Evolutionary conservation across 2,797 vertebrate genomes (phyloP), one percentile per base, ranked within the genome.

Genomic region (Alfaro cultratus): DNA sequence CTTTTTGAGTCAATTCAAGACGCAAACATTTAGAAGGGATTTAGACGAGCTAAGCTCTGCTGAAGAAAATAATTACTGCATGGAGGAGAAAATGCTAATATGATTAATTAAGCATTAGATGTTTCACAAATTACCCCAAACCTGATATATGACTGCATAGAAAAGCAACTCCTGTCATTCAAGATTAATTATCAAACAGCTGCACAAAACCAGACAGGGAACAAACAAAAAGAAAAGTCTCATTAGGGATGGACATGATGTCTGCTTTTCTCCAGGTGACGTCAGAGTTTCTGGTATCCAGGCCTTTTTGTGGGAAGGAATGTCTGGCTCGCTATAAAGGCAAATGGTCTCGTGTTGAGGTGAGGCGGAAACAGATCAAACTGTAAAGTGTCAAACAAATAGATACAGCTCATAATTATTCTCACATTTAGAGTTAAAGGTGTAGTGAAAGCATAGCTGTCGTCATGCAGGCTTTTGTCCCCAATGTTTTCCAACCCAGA

Each of bases 311-410:
- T 95, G 98, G 98, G 68, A 99, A 99, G 93, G 93, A 92, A 87
- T 99, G 98, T 89, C 94, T 99, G 93, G 96, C 97, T 78, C 96
- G 96, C 79, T 97, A 95, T 92, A 99, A 99, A 96, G 97, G 97
- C 87, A 98, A 97, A 95, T 99, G 97, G 98, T 95, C 97, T 67
- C 97, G 98, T 71, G 97, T 98, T 4, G 97, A 99, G 97, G 98
- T 99, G 94, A 96, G 95, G 70, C 1, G 18, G 0, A 47, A 29
- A n/a, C 3, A 62, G 47, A 39, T 9, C 31, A 9, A 10, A 41
- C 5, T 7, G 6, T 39, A 21, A 67, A 36, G 31, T 41, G 9
- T 68, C 11, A 12, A 4, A 41, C 5, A 70, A 1, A 9, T n/a
- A 29, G 2, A 21, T 77, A 6, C 21, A 51, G 8, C 46, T 81